Base-by-base conservation (phyloP, 2,113 vertebrate genomes). In the Tragelaphus scriptus region DNA sequence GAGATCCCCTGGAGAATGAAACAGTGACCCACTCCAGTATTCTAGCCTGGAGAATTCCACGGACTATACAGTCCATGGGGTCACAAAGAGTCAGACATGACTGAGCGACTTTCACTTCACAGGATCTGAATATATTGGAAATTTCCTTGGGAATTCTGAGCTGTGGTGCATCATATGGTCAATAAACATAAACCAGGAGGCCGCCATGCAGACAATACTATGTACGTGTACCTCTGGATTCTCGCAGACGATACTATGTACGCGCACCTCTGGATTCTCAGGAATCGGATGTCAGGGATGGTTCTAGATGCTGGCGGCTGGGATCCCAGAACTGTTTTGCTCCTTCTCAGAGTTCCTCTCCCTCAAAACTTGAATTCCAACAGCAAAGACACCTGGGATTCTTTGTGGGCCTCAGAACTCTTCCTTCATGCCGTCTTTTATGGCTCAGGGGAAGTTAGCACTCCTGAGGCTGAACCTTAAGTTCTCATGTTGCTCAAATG, bases 141-240 rank as follows among this genome's bases (percentile, higher is more conserved):
- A 4, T 10, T 16, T 92, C 32, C 63, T 80, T 36, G n/a, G 30
- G 53, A n/a, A 32, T 58, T 44, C 90, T 86, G 25, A 75, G 17
- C 13, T 61, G 17, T 53, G 26, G 17, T 16, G 26, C 17, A 32
- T 56, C 51, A 7, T 26, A 53, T 44, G 55, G 10, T 55, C 7
- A 77, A 16, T 3, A 56, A 25, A 25, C 17, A 0, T 19, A 28
- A 16, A 15, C 13, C 26, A 25, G n/a, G 12, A 26, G 55, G 44
- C 5, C 12, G 21, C 40, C 4, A 2, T 3, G 11, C 8, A 8
- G 23, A 49, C 12, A 13, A n/a, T 5, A 23, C 1, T 2, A 1
- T 15, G 1, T 23, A 23, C 10, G 2, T 0, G 0, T 7, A 4
- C 5, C 13, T 61, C 44, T 49, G 6, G 11, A 8, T 25, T 15